Evolutionary conservation across 2,888 invertebrate species (phyloP), one percentile per base, ranked within the genome.

Genomic region (Meteorus cinctellus): DNA sequence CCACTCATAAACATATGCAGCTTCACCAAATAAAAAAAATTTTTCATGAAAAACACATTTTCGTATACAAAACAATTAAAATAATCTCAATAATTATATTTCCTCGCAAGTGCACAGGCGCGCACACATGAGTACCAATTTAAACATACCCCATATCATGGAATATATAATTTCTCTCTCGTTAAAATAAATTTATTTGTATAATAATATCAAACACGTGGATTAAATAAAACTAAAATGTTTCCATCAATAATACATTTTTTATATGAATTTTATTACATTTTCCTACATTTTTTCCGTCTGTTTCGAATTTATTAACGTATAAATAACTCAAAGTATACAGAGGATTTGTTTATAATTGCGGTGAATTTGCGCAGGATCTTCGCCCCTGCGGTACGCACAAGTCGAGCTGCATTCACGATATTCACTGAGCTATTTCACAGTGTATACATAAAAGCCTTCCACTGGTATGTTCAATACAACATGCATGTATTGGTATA

Each of bases 341-440:
- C 41, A 41, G 27, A 70, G 31, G 69, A 70, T 70, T 36, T 59
- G 27, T 24, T 29, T 59, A 59, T 55, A 63, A 45, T 31, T 55
- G 55, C 55, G 10, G 55, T 19, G n/a, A 6, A 19, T 24, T 19
- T 19, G 19, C 19, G 19, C 8, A 19, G 55, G 29, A 72, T 62
- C 48, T 29, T 72, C 27, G 71, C 71, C 65, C 70, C 75, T 65
- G 70, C 51, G 48, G 69, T 69, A 74, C 74, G 60, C 74, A 74
- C 55, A 55, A n/a, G 4, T 41, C 41, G 48, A 48, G 48, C 48
- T 48, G n/a, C 16, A 45, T 48, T 48, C 16, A 24, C 27, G 12
- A 51, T 62, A 62, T 12, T 10, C 31, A 12, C 41, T 3, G 19
- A 55, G 55, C 55, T 19, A 55, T 19, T 55, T 19, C 6, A 19